phyloP scores from a whole-genome alignment of 2,113 vertebrate genomes.

The Dolichotis patagonum region DNA sequence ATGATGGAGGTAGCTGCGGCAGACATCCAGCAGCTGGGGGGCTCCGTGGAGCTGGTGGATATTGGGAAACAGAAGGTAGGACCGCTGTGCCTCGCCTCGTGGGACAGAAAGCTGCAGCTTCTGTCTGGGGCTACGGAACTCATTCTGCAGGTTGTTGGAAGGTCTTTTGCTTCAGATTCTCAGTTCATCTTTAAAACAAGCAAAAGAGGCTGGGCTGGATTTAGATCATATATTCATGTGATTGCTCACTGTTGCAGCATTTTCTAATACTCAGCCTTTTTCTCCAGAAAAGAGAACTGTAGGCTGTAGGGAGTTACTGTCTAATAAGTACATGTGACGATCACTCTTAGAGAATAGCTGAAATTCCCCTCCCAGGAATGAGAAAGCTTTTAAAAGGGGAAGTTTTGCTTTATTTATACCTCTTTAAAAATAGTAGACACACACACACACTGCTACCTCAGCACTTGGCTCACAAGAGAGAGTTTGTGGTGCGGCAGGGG shows the following conservation, averaged over 20 bases:
- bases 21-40: slow-evolving; percentile 93
- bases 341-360: neutral
- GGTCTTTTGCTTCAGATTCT: neutral
- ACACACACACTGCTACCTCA: neutral
- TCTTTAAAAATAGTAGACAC: neutral
- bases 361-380: neutral
- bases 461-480: neutral
- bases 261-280: neutral
- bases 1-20: slow-evolving; percentile 96
- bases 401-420: neutral
- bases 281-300: neutral
- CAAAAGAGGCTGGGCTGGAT: neutral
- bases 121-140: too few species aligned
- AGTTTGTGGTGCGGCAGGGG: neutral
- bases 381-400: neutral
- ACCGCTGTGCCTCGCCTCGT: accelerated
- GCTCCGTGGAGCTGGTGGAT: slow-evolving; percentile 92
- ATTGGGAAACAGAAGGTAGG: slow-evolving; percentile 93
- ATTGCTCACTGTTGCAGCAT: neutral
- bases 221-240: too few species aligned
- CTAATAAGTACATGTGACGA: neutral
- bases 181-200: neutral
- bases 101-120: neutral
- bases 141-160: neutral
- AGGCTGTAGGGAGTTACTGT: neutral